Evolutionary conservation across 2,797 vertebrate species (phyloP).

Genomic region (Channa striata): DNA sequence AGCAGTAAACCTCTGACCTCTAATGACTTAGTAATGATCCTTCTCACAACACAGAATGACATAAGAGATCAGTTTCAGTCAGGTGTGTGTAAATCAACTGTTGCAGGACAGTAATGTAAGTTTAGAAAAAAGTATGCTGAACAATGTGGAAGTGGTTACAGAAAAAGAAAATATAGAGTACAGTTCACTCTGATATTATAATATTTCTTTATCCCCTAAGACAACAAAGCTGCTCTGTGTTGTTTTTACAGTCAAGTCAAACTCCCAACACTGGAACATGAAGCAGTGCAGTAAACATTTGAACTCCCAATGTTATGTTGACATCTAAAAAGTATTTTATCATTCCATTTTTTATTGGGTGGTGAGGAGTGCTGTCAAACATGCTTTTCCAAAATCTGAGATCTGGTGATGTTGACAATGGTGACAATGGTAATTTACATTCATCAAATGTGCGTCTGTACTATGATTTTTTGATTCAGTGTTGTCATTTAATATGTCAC

Average conservation of each 20-base stretch:
- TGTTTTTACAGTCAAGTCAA: too few species aligned
- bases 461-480: neutral
- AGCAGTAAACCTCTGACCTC: constrained; percentile 73
- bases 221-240: too few species aligned
- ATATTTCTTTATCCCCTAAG: too few species aligned
- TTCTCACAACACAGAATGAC: constrained; percentile 31
- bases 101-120: neutral
- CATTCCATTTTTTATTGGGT: constrained; percentile 2
- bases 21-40: constrained; percentile 58
- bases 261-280: too few species aligned
- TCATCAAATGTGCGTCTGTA: neutral
- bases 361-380: neutral
- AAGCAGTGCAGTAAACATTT: too few species aligned
- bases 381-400: too few species aligned
- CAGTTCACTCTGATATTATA: neutral
- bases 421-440: neutral
- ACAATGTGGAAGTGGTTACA: neutral
- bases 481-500: neutral
- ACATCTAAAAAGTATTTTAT: too few species aligned
- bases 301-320: too few species aligned
- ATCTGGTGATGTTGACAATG: neutral
- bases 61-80: constrained; percentile 12
- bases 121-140: neutral
- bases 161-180: neutral
- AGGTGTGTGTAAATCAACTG: neutral